Evolutionary conservation across 2,797 vertebrate genomes (phyloP).

Genomic region (Toxotes lorentzi): DNA sequence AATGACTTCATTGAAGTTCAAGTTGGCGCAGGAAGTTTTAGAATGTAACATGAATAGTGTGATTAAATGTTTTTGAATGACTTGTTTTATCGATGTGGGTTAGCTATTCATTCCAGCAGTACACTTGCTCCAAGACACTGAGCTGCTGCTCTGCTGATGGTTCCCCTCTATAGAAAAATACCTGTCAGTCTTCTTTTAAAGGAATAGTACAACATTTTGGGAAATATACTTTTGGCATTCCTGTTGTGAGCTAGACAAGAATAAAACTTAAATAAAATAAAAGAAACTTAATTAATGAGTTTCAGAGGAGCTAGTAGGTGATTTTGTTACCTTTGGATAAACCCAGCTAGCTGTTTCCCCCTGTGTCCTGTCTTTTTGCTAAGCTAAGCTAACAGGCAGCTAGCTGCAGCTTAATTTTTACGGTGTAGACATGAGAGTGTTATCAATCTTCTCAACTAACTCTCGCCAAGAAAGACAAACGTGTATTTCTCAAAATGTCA

Average conservation of each 20-base stretch:
- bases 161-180: slow-evolving; percentile 22
- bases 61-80: slow-evolving; percentile 28
- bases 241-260: neutral
- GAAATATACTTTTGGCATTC: neutral
- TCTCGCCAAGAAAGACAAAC: neutral
- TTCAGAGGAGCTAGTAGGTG: neutral
- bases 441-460: neutral
- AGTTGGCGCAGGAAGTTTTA: slow-evolving; percentile 49
- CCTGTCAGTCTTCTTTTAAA: slow-evolving; percentile 3
- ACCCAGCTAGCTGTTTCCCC: neutral
- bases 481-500: neutral
- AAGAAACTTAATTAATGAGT: neutral
- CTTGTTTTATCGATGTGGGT: slow-evolving; percentile 23
- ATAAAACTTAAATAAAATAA: neutral
- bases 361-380: neutral
- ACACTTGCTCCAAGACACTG: slow-evolving; percentile 15
- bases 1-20: slow-evolving; percentile 63
- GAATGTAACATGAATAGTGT: slow-evolving; percentile 27
- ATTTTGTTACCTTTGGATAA: neutral
- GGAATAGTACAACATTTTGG: neutral
- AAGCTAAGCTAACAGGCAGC: neutral
- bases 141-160: slow-evolving; percentile 24
- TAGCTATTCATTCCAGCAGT: slow-evolving; percentile 2
- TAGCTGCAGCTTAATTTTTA: neutral
- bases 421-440: neutral